Base-by-base conservation (phyloP, 2,888 invertebrate species). In the Prosapia bicincta region DNA sequence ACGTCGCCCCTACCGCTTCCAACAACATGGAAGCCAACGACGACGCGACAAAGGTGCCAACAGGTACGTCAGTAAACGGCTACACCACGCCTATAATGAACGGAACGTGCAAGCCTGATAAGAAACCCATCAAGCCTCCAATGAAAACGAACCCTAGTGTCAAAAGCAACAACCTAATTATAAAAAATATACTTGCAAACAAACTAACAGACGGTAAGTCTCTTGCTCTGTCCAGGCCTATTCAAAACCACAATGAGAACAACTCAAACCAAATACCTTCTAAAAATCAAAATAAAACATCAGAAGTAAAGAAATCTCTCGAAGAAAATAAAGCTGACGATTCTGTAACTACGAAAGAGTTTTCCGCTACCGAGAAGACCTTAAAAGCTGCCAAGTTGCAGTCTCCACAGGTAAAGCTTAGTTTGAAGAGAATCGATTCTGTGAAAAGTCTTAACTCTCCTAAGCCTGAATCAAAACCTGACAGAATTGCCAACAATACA, bases 401-500 rank as follows among this genome's bases (percentile, higher is more conserved):
- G 1, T 7, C 69, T 69, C 13, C 26, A 26, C 6, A 13, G 5
- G 20, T 25, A 7, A 26, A n/a, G 15, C 25, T 10, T 26, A n/a
- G 15, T 68, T 28, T 13, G 15, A 67, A 67, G n/a, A 69, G 30
- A 69, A 69, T 23, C 30, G 30, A 26, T 30, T 69, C 69, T 13
- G 20, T 30, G 26, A 28, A n/a, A 9, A 68, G 3, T 6, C 5
- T 23, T 24, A 69, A 2, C 15, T 1, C 9, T 20, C 23, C 9
- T 3, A 69, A 69, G n/a, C 28, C 6, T 28, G 69, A 69, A 69
- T 30, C n/a, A 28, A 69, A 69, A 9, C n/a, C 69, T 69, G 69
- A 69, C 1, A 15, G n/a, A 67, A 30, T 10, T 25, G 26, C 28
- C 13, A 25, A 67, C 26, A 26, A 67, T 25, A 25, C 3, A 7